phyloP scores from a whole-genome alignment of 2,797 vertebrate species.

The Acanthurus lineatus region DNA sequence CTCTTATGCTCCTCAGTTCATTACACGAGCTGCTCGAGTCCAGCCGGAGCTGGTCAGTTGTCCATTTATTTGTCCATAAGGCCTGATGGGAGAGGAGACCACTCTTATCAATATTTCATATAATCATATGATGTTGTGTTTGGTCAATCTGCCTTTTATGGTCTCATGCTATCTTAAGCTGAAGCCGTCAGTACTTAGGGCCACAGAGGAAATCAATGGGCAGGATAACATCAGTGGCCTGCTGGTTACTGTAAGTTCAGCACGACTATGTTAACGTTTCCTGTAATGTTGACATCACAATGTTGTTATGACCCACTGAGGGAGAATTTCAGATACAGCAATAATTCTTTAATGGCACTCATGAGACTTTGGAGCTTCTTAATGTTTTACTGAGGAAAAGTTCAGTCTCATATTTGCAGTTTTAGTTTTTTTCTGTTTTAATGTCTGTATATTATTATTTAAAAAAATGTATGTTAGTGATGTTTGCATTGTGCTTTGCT shows the following conservation, averaged over 20 bases:
- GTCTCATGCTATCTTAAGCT: constrained; percentile 79
- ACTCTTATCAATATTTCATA: constrained; percentile 85
- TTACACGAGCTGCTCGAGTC: constrained; percentile 49
- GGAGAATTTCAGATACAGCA: constrained; percentile 56
- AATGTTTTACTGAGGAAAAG: constrained; percentile 55
- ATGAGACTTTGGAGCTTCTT: constrained; percentile 42
- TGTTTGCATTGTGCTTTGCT: neutral
- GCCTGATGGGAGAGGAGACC: constrained; percentile 78
- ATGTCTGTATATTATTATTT: neutral
- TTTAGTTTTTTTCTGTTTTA: neutral
- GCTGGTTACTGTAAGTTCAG: constrained; percentile 83
- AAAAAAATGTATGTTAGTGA: neutral
- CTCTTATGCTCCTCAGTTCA: constrained; percentile 48
- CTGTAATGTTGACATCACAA: constrained; percentile 84
- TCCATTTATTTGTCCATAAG: constrained; percentile 76
- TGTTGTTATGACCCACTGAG: constrained; percentile 71
- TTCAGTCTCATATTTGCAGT: constrained; percentile 1
- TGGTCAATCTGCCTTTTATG: constrained; percentile 82
- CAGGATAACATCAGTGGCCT: constrained; percentile 81
- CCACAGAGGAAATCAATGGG: constrained; percentile 80
- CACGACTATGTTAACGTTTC: constrained; percentile 80
- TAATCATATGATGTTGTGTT: constrained; percentile 81
- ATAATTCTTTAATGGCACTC: constrained; percentile 64
- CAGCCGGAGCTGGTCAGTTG: constrained; percentile 70
- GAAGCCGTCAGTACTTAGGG: constrained; percentile 80